Base-by-base conservation (phyloP, 2,888 invertebrate genomes). In the Trichopoda pennipes region DNA sequence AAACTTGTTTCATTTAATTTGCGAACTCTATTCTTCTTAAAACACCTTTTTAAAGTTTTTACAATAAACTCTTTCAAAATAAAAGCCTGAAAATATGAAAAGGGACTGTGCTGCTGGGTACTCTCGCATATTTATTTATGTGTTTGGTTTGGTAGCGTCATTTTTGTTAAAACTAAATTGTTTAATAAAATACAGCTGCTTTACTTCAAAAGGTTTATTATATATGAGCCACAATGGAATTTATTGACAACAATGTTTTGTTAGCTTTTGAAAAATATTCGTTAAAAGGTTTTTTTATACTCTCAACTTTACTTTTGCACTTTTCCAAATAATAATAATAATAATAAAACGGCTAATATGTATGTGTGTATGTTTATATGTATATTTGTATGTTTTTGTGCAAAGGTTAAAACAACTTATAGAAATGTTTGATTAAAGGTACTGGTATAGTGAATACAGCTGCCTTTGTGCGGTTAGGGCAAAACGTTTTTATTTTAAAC, bases 151-250 rank as follows among this genome's bases (percentile, higher is more conserved):
- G 3, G n/a, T 58, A 49, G 23, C 14, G 35, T 56, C 4, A 63
- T 60, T 14, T 44, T 28, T 58, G 38, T 51, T 47, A 9, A 81
- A 60, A 35, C 58, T 51, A 73, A 77, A 81, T 63, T 77, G 63
- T 81, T 81, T 81, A 81, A 81, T 81, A 81, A 81, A 82, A 82
- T 75, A 82, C 81, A 82, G 66, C 74, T 82, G 81, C 55, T 75
- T 49, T 72, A 66, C 21, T 56, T 42, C 66, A 68, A 79, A 69
- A 82, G 70, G 75, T 61, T 78, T 78, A 82, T 72, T 78, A 82
- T 82, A 51, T 79, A 82, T 75, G 78, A 58, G 70, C 49, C 81
- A 72, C 81, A 82, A 75, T 49, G 75, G 81, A 82, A 75, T 82
- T 79, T 70, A 75, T 82, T 82, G 78, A 75, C 51, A 75, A 73